Percentiles rank a stretch among this genome's conserved stretches.
Evolutionary conservation across 2,113 vertebrate genomes (phyloP).

Genomic region (Trochalopteron elliotii): DNA sequence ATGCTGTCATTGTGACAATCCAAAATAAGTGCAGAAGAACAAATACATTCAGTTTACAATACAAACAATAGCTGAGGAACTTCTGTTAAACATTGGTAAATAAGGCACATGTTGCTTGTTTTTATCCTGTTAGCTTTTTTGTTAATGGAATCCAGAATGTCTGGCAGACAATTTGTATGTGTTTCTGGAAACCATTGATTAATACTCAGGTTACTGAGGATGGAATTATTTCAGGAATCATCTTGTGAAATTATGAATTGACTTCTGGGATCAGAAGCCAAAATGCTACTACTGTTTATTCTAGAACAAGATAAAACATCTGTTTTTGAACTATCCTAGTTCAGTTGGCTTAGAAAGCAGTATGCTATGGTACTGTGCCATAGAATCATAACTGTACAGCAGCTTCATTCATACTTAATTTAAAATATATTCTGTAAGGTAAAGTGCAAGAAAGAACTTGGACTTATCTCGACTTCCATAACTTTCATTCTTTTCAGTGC

Average conservation of each 20-base stretch:
- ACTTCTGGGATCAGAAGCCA: neutral
- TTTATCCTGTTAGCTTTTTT: neutral
- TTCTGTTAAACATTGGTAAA: neutral
- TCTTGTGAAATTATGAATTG: neutral
- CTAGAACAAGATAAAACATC: neutral
- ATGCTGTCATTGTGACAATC: neutral
- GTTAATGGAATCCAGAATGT: neutral
- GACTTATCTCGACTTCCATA: accelerated
- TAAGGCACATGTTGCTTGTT: accelerated
- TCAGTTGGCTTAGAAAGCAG: neutral
- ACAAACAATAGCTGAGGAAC: neutral
- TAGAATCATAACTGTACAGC: neutral
- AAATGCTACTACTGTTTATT: neutral
- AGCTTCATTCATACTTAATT: neutral
- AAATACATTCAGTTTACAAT: neutral
- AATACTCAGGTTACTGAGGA: neutral
- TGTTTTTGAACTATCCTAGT: neutral
- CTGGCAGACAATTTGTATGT: neutral
- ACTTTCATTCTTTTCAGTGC: neutral
- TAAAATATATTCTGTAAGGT: neutral
- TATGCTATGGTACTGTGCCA: neutral
- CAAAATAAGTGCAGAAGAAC: neutral
- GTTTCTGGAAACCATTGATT: neutral
- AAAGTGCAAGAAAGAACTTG: neutral
- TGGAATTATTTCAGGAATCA: neutral